Evolutionary conservation across 1,140 invertebrate species (phyloP), one percentile per base, ranked within the genome.

Genomic region (Drosophila arizonae): DNA sequence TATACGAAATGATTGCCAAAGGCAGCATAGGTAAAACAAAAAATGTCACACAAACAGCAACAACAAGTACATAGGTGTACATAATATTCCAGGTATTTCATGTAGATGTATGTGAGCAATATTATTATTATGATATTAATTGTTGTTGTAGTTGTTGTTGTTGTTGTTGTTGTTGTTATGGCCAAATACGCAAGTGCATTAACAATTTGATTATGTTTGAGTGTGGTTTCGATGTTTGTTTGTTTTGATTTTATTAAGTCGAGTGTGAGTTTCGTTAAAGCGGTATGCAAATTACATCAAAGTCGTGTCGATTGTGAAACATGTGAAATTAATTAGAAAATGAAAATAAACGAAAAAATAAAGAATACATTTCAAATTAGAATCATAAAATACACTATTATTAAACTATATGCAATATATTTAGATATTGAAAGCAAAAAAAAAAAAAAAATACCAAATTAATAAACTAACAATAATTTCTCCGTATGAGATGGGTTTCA

Each of bases 1-100:
- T 41, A 43, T 56, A 81, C 62, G 54, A 73, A 71, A 81, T 65
- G 41, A 73, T 46, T 72, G 62, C 52, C 48, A 77, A 76, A 72
- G 57, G 46, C 21, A 51, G 46, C 39, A 28, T 5, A 60, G 58
- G 55, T 17, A 4, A 50, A 51, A 41, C 4, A 15, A 61, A 61
- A 52, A 52, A 33, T 26, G 15, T 48, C 17, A 56, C 50, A 68
- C 28, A 62, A 43, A 52, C 15, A 69, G 26, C 57, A 61, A 61
- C 30, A 52, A 61, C 41, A 57, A 36, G 6, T 56, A 46, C 41
- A 60, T 17, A 24, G 6, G 36, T 36, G n/a, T 54, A 33, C 51
- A 52, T 52, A 30, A 33, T 15, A 45, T 45, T 43, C 30, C n/a
- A 33, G 8, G 26, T 28, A 28, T 51, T 51, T 3, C 13, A 48